Evolutionary conservation across 2,113 vertebrate species (phyloP).

Genomic region (Acanthochromis polyacanthus): DNA sequence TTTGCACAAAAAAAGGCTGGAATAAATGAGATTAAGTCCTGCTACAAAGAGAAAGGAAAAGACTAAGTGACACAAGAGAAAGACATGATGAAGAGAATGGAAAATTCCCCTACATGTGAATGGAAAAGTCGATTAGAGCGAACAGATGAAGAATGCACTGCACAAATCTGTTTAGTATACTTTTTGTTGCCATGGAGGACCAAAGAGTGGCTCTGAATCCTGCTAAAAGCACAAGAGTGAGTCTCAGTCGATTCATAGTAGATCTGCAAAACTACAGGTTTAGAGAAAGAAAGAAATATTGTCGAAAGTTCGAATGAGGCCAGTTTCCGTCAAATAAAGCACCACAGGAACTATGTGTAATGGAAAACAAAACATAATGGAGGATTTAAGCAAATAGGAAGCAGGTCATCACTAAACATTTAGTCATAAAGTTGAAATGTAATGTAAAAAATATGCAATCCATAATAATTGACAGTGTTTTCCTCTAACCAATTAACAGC

Average conservation of each 20-base stretch:
- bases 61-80: constrained; percentile 6
- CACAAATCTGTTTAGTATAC: not conserved
- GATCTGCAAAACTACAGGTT: not conserved
- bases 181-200: not conserved
- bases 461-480: too few species aligned
- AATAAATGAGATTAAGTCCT: constrained; percentile 62
- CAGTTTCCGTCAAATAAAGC: not conserved
- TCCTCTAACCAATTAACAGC: too few species aligned
- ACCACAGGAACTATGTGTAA: too few species aligned
- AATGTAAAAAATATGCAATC: too few species aligned
- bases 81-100: not conserved
- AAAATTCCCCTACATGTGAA: constrained; percentile 26
- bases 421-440: too few species aligned
- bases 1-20: constrained; percentile 17
- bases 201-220: not conserved
- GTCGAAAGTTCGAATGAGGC: not conserved
- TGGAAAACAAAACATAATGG: too few species aligned
- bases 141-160: not conserved
- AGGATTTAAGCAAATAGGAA: too few species aligned
- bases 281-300: not conserved
- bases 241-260: not conserved
- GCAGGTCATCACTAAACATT: too few species aligned
- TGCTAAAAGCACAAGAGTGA: not conserved
- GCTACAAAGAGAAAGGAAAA: constrained; percentile 37
- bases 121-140: constrained; percentile 13